Conservation (phyloP, 2,113 vertebrate genomes). For the Centropristis striata region DNA sequence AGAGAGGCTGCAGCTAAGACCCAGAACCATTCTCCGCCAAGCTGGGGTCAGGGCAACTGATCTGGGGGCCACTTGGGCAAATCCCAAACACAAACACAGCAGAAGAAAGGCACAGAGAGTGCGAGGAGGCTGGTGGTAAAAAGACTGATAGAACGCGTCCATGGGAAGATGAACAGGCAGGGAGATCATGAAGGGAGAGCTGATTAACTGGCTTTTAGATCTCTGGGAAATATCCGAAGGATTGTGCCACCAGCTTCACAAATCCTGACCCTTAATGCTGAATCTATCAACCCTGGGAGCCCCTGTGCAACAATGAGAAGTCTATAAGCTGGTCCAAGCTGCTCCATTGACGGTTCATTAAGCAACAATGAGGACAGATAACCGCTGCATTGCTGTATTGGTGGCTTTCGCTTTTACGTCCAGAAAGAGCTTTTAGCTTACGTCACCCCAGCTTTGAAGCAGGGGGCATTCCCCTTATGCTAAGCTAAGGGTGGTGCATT, state of each 20-base stretch:
- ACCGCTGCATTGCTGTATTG: constrained; percentile 66
- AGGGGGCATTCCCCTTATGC: constrained; percentile 39
- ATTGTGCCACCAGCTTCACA: constrained; percentile 62
- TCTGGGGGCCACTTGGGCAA: constrained; percentile 86
- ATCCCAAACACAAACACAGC: constrained; percentile 85
- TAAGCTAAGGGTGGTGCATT: constrained; percentile 37
- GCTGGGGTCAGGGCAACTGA: constrained; percentile 85
- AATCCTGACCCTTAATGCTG: constrained; percentile 77
- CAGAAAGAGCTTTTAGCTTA: constrained; percentile 72
- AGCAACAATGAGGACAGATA: constrained; percentile 83
- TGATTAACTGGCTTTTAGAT: constrained; percentile 83
- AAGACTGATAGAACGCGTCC: constrained; percentile 72
- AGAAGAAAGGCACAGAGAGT: constrained; percentile 77
- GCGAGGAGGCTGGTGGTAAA: constrained; percentile 66
- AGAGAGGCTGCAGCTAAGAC: constrained; percentile 75
- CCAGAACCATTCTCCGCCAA: constrained; percentile 74
- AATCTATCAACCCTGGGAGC: constrained; percentile 66
- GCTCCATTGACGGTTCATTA: constrained; percentile 84
- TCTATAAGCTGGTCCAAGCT: constrained; percentile 81
- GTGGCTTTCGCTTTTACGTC: constrained; percentile 65
- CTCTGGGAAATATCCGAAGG: constrained; percentile 82
- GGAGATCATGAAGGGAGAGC: constrained; percentile 80
- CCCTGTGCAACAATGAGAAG: constrained; percentile 75
- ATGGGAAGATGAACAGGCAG: constrained; percentile 83
- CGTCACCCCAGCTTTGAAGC: constrained; percentile 76